These are phyloP conservation scores for Leptura quadrifasciata DNA, from an alignment of 2,888 invertebrate genomes.

Conservation along the genomic window DNA sequence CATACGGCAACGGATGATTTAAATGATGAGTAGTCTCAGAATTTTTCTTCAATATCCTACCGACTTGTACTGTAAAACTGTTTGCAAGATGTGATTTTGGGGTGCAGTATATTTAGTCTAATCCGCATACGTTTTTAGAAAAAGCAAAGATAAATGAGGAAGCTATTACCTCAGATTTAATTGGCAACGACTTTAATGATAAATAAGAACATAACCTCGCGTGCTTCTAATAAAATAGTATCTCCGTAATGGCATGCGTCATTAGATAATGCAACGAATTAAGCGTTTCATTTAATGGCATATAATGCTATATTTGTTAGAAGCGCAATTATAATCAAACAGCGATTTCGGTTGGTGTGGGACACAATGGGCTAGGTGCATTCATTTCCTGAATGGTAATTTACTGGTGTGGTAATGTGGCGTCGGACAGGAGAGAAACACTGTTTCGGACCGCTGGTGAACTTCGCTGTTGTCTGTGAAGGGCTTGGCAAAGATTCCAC, in stretches of 20 bases:
- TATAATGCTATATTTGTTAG: constrained; percentile 12
- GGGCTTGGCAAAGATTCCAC: constrained; percentile 53
- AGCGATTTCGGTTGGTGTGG: constrained; percentile 30
- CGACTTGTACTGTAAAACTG: no score
- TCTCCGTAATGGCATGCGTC: constrained; percentile 13
- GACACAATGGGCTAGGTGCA: constrained; percentile 40
- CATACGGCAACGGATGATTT: neutral
- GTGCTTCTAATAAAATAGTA: constrained; percentile 14
- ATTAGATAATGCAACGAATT: neutral
- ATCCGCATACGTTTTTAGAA: neutral
- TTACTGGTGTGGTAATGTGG: constrained; percentile 32
- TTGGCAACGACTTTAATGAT: neutral
- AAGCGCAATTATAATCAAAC: constrained; percentile 29
- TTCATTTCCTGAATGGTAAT: constrained; percentile 42
- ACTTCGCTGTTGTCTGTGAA: constrained; percentile 47
- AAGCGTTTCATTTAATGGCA: constrained; percentile 11
- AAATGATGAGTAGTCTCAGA: neutral
- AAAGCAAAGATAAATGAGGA: neutral
- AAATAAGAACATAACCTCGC: constrained; percentile 9
- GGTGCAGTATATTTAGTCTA: no score
- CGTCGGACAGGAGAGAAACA: constrained; percentile 16
- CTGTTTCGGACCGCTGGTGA: constrained; percentile 33
- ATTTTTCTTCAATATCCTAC: no score
- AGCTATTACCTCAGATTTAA: neutral
- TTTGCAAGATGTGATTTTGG: no score